Percentiles rank a stretch among this genome's conserved stretches.
Evolutionary conservation across 2,797 vertebrate species (phyloP).

Genomic region (Labroides dimidiatus): DNA sequence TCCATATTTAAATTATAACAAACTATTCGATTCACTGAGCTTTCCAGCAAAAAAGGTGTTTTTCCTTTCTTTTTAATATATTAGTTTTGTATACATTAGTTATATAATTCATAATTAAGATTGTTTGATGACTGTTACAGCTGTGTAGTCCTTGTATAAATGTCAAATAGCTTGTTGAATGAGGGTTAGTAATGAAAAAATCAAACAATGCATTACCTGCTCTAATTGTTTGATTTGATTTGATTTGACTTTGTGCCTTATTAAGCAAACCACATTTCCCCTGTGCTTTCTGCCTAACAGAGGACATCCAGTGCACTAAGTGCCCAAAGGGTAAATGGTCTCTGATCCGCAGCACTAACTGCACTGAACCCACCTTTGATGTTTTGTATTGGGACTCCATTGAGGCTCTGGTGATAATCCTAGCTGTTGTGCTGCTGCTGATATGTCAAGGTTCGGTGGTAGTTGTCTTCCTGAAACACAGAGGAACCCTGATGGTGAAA

Average conservation of each 20-base stretch:
- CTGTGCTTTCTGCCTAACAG: conserved; percentile 58
- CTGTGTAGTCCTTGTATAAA: background rate
- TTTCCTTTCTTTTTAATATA: too few relatives aligned
- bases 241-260: background rate
- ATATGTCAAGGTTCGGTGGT: conserved; percentile 64
- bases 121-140: background rate
- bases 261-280: conserved; percentile 5
- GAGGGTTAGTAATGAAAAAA: background rate
- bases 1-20: too few relatives aligned
- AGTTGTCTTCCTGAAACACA: conserved; percentile 78
- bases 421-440: conserved; percentile 59
- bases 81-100: too few relatives aligned
- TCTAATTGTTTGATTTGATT: background rate
- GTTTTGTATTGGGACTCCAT: conserved; percentile 83
- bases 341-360: conserved; percentile 59
- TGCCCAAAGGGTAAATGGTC: conserved; percentile 89
- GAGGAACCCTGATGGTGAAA: conserved; percentile 79
- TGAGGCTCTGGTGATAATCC: conserved; percentile 68
- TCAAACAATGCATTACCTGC: background rate
- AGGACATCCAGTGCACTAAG: conserved; percentile 78
- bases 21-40: too few relatives aligned
- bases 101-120: too few relatives aligned
- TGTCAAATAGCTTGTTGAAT: background rate
- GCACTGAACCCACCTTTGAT: conserved; percentile 77
- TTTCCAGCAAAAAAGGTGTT: too few relatives aligned